phyloP scores from a whole-genome alignment of 1,140 invertebrate species.

The Panagrolaimus sp. region DNA sequence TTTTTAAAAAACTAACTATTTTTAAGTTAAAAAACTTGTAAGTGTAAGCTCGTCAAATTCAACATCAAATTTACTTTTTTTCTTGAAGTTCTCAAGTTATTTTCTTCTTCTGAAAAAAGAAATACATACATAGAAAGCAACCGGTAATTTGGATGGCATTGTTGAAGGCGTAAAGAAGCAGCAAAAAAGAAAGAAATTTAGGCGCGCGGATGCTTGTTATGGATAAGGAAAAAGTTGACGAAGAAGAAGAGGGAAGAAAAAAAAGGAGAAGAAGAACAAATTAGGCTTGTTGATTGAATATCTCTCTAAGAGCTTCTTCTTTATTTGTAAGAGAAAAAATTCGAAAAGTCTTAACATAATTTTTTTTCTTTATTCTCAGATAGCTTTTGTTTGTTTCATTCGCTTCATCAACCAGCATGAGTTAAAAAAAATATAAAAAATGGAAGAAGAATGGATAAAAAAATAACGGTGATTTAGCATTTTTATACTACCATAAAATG shows the following conservation, averaged over 20 bases:
- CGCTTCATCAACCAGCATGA: too few species aligned
- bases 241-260: not conserved
- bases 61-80: slow-evolving; percentile 15
- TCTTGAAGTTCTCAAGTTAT: not conserved
- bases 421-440: too few species aligned
- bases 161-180: slow-evolving; percentile 11
- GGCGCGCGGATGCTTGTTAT: not conserved
- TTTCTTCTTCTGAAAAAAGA: too few species aligned
- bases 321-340: too few species aligned
- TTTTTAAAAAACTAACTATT: too few species aligned
- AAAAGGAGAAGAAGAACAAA: not conserved
- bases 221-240: slow-evolving; percentile 10
- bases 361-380: too few species aligned
- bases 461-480: too few species aligned
- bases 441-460: too few species aligned
- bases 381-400: too few species aligned
- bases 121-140: not conserved
- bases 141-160: slow-evolving; percentile 16
- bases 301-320: not conserved
- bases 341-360: too few species aligned
- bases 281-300: slow-evolving; percentile 16
- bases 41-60: not conserved
- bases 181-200: not conserved
- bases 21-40: not conserved
- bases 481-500: too few species aligned